phyloP scores from a whole-genome alignment of 2,113 vertebrate species.

The Tamias sibiricus region DNA sequence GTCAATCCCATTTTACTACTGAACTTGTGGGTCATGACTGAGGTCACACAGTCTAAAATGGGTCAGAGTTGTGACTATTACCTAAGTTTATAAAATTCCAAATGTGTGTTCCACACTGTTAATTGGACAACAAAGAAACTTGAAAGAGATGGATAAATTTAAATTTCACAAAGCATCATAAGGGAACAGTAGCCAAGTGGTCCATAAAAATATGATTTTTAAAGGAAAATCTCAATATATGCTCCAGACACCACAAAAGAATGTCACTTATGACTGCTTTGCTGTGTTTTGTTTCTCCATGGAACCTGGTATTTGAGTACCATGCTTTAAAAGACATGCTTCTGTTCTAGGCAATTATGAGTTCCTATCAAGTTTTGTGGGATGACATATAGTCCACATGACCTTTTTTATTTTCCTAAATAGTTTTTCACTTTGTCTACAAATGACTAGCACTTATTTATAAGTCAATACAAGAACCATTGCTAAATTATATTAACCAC shows the following conservation, averaged over 20 bases:
- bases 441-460: background rate
- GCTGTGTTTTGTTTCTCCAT: background rate
- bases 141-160: background rate
- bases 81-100: background rate
- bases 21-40: background rate
- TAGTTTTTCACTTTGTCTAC: background rate
- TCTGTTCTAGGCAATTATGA: constrained; percentile 30
- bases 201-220: too few species aligned
- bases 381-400: background rate
- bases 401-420: constrained; percentile 22
- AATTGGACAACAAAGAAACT: constrained; percentile 17
- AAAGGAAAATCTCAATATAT: background rate
- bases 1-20: constrained; percentile 4
- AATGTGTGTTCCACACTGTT: background rate
- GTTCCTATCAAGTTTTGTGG: background rate
- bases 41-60: constrained; percentile 11
- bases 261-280: background rate
- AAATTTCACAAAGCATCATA: background rate
- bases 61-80: constrained; percentile 19
- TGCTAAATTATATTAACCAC: background rate
- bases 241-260: constrained; percentile 29
- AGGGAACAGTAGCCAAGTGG: background rate
- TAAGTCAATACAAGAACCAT: background rate
- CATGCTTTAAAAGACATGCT: constrained; percentile 21
- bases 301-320: background rate